Evolutionary conservation across 2,888 invertebrate species (phyloP), one percentile per base, ranked within the genome.

Genomic region (Sthenelais limicola): DNA sequence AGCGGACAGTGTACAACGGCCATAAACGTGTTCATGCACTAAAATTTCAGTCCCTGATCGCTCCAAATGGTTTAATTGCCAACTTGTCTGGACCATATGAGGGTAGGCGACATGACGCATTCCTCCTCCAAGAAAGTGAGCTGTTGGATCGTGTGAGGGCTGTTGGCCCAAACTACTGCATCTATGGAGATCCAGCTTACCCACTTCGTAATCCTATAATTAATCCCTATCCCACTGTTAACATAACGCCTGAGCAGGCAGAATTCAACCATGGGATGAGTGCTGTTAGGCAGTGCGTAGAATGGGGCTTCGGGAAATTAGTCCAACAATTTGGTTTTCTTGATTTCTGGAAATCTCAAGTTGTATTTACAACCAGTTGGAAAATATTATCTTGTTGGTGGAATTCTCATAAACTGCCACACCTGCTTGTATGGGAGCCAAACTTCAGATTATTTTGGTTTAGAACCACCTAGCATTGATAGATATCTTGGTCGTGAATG

Each of bases 351-450:
- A 71, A 68, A 77, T 51, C 77, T 73, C 51, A 76, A 69, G 47
- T 26, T 74, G 15, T 76, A 67, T 30, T 33, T 78, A 18, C 80
- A 81, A 58, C 76, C 79, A 3, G 67, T 78, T 33, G 77, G 73
- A 9, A 76, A 74, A 47, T 74, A 73, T 24, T 80, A 75, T 68
- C 18, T 52, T n/a, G 76, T 79, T 12, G 75, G 66, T 12, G 67
- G 52, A 33, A 30, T 79, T 4, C 54, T 79, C n/a, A 76, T 74
- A 2, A 79, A 79, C 43, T 54, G 51, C 58, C 76, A 79, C 56
- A 78, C 78, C 1, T 78, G 77, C 33, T 26, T 78, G 0, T 73
- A 78, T 73, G 77, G 68, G 26, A 54, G 48, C 30, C 52, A 54
- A 30, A 38, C 32, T 15, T 30, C 38, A 18, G 48, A 35, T 3